Evolutionary conservation across 2,797 vertebrate genomes (phyloP).

Genomic region (Anableps anableps): DNA sequence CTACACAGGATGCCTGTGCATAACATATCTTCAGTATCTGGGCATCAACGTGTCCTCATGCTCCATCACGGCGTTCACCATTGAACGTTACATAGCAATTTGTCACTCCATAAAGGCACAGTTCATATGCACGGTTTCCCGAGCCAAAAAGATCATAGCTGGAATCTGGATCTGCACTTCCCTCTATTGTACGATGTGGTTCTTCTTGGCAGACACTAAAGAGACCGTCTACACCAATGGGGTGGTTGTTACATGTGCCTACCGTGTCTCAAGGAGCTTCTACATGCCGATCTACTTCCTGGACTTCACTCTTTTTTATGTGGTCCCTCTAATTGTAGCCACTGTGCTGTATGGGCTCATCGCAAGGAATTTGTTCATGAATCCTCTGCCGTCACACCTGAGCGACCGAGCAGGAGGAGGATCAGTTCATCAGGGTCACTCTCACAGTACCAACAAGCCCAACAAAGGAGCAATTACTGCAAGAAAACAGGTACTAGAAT

Average conservation of each 20-base stretch:
- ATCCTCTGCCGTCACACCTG: slow-evolving; percentile 77
- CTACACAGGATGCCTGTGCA: slow-evolving; percentile 87
- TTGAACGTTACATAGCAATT: slow-evolving; percentile 90
- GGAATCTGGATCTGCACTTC: slow-evolving; percentile 88
- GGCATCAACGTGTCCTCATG: slow-evolving; percentile 90
- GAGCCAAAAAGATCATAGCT: slow-evolving; percentile 88
- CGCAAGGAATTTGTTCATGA: slow-evolving; percentile 85
- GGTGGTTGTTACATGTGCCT: slow-evolving; percentile 85
- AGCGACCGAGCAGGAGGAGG: slow-evolving; percentile 72
- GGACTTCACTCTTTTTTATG: slow-evolving; percentile 88
- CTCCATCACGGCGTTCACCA: slow-evolving; percentile 89
- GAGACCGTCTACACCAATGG: slow-evolving; percentile 84
- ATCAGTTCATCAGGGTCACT: slow-evolving; percentile 77
- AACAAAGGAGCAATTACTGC: slow-evolving; percentile 80
- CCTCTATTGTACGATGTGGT: slow-evolving; percentile 90
- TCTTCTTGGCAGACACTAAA: slow-evolving; percentile 89
- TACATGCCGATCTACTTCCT: slow-evolving; percentile 92
- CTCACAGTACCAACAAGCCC: slow-evolving; percentile 66
- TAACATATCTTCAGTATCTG: slow-evolving; percentile 91
- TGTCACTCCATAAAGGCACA: slow-evolving; percentile 89
- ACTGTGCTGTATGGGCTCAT: slow-evolving; percentile 86
- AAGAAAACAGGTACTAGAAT: slow-evolving; percentile 86
- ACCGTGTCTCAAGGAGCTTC: slow-evolving; percentile 86
- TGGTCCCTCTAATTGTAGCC: slow-evolving; percentile 84
- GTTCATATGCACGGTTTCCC: slow-evolving; percentile 87